A percentile compares a stretch with the other conserved stretches of the same genome.
Conservation (phyloP, 2,888 invertebrate genomes). For the Gortyna flavago region DNA sequence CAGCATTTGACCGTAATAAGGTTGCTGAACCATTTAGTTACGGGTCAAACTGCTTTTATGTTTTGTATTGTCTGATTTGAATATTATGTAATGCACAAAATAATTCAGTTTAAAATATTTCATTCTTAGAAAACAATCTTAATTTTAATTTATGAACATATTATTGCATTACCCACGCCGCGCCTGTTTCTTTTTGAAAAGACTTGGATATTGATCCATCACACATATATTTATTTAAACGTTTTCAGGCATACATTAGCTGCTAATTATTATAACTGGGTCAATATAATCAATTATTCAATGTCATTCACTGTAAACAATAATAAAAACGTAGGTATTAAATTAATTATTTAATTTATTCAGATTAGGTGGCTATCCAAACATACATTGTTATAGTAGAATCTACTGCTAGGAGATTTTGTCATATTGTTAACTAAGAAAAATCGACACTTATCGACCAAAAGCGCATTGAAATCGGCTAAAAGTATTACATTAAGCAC, state of each 20-base stretch:
- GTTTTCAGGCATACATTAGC: background rate
- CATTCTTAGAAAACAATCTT: background rate
- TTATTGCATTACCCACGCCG: no score
- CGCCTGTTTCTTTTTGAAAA: background rate
- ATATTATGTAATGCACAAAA: background rate
- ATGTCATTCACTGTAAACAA: background rate
- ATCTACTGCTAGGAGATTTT: background rate
- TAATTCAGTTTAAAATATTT: background rate
- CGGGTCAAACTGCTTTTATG: background rate
- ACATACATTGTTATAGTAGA: background rate
- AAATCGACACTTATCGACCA: background rate
- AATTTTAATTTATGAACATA: background rate
- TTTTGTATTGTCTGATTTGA: background rate
- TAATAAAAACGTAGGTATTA: background rate
- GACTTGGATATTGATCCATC: background rate
- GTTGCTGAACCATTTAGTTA: constrained; percentile 12
- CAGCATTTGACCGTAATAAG: background rate
- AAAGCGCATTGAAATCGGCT: background rate
- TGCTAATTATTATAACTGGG: constrained; percentile 17
- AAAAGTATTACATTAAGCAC: background rate
- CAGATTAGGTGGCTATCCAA: background rate
- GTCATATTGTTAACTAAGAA: background rate
- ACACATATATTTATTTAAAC: background rate
- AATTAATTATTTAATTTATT: background rate
- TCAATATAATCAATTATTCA: constrained; percentile 33